Conservation (phyloP, 2,888 invertebrate genomes). For the Caenorhabditis sulstoni region DNA sequence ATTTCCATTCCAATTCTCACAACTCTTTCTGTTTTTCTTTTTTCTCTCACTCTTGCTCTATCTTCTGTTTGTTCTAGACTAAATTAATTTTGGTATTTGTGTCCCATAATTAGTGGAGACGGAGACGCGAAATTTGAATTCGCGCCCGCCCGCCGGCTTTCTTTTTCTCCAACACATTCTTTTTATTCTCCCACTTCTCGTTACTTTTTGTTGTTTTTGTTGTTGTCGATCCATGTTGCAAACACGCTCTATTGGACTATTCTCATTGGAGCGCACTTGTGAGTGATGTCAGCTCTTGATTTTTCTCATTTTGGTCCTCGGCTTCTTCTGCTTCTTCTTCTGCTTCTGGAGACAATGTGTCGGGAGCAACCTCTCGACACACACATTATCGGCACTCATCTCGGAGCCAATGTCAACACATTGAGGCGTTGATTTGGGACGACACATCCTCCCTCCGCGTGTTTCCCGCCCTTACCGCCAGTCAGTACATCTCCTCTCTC, state of each 20-base stretch:
- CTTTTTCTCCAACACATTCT: neutral
- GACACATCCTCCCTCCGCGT: slow-evolving; percentile 19
- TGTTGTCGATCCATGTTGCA: neutral
- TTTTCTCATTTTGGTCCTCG: slow-evolving; percentile 40
- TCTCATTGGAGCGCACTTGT: neutral
- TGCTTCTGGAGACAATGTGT: slow-evolving; percentile 12
- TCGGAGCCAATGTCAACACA: slow-evolving; percentile 60
- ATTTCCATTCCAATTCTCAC: too few species aligned
- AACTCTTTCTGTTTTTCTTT: slow-evolving; percentile 5
- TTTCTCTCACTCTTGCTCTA: slow-evolving; percentile 1
- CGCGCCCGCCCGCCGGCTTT: too few species aligned
- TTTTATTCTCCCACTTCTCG: neutral
- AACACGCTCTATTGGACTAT: neutral
- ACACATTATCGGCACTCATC: slow-evolving; percentile 57
- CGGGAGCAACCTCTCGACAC: slow-evolving; percentile 39
- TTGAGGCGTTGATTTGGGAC: slow-evolving; percentile 54
- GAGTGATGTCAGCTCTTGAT: slow-evolving; percentile 27
- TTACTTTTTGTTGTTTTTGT: neutral
- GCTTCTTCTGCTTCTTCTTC: slow-evolving; percentile 9
- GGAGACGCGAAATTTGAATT: neutral
- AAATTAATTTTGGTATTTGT: slow-evolving; percentile 41
- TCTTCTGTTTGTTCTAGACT: slow-evolving; percentile 1
- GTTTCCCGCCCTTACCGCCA: neutral
- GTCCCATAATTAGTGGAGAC: slow-evolving; percentile 24
- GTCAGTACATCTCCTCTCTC: slow-evolving; percentile 20